These are phyloP conservation scores for Muscidifurax raptorellus DNA, from an alignment of 1,140 invertebrate genomes.

Conservation along the genomic window DNA sequence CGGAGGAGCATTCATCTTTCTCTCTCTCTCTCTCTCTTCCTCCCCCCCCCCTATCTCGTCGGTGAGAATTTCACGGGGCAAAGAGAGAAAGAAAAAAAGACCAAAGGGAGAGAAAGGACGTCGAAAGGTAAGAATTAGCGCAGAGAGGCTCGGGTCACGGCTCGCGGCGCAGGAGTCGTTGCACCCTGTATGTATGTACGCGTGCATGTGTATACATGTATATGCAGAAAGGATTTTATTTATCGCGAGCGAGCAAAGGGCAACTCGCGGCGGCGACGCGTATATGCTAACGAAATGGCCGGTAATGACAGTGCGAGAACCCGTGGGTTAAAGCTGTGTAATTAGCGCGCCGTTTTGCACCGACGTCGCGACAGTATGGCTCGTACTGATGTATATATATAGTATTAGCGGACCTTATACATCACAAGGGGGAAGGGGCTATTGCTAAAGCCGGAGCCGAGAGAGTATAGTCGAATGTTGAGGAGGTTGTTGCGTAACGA, in stretches of 20 bases:
- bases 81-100: not conserved
- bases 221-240: slow-evolving; percentile 19
- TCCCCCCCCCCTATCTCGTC: too few species aligned
- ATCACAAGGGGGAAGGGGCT: not conserved
- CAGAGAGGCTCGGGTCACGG: slow-evolving; percentile 1
- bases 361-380: not conserved
- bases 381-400: not conserved
- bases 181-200: slow-evolving; percentile 3
- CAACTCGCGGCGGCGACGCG: not conserved
- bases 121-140: slow-evolving; percentile 22
- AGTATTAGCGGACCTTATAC: not conserved
- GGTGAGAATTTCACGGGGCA: slow-evolving; percentile 27
- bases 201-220: slow-evolving; percentile 3
- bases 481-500: not conserved
- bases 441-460: too few species aligned
- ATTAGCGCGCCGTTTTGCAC: slow-evolving; percentile 4
- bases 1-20: slow-evolving; percentile 22
- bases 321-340: not conserved
- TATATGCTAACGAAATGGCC: slow-evolving; percentile 4
- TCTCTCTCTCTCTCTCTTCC: not conserved
- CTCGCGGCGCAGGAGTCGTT: not conserved
- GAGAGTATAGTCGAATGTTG: not conserved
- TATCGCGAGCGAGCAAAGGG: slow-evolving; percentile 1
- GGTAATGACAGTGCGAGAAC: not conserved
- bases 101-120: not conserved